Evolutionary conservation across 2,797 vertebrate genomes (phyloP).

Genomic region (Sebastes steindachneri): DNA sequence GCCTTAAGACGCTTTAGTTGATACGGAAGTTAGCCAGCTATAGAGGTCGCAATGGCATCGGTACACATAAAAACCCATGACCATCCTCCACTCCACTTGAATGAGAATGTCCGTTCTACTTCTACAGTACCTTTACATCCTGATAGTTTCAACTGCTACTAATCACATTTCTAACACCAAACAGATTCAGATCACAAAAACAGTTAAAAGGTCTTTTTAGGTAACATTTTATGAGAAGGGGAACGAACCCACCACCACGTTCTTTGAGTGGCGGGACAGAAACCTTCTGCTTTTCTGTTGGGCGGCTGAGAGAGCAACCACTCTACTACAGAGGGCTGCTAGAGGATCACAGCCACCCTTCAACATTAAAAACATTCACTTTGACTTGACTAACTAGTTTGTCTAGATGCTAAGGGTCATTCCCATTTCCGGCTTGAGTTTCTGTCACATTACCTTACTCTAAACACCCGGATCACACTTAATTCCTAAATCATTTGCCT

Average conservation of each 20-base stretch:
- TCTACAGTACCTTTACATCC: no score
- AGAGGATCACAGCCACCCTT: constrained; percentile 50
- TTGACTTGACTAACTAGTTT: neutral
- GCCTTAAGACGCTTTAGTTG: no score
- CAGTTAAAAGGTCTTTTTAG: neutral
- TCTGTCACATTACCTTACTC: neutral
- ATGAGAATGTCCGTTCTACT: no score
- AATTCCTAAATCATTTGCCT: neutral
- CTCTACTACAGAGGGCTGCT: constrained; percentile 75
- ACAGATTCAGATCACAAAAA: neutral
- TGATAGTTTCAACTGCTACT: neutral
- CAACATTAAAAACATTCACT: neutral
- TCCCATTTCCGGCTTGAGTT: neutral
- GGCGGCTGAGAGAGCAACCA: constrained; percentile 69
- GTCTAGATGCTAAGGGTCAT: neutral
- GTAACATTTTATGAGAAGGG: constrained; percentile 72
- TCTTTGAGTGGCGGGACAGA: constrained; percentile 82
- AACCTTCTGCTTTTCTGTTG: constrained; percentile 82
- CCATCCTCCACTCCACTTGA: no score
- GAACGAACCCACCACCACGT: constrained; percentile 83
- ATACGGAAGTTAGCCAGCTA: no score
- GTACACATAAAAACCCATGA: no score
- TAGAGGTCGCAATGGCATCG: no score
- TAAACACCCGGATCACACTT: neutral
- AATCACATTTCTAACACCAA: neutral